Percentiles rank a stretch among this genome's conserved stretches.
Conservation (phyloP, 2,113 vertebrate species). For the Cavia aperea region DNA sequence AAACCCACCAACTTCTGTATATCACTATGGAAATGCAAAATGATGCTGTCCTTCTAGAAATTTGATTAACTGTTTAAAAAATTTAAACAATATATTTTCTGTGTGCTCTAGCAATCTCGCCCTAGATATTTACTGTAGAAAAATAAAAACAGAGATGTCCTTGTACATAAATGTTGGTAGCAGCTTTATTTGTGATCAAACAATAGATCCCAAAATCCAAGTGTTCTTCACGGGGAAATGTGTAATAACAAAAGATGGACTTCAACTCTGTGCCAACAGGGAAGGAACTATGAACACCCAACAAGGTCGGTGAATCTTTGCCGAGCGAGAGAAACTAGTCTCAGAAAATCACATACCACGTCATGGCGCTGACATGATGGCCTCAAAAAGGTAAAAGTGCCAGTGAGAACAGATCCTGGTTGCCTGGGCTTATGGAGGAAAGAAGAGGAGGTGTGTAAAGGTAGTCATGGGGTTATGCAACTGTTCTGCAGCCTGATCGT, state of each 20-base stretch:
- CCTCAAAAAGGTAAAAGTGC: background rate
- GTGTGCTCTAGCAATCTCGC: background rate
- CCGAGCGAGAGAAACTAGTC: background rate
- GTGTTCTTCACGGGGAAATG: background rate
- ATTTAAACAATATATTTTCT: background rate
- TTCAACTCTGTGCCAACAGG: background rate
- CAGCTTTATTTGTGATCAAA: background rate
- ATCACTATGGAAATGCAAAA: background rate
- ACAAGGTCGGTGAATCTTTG: background rate
- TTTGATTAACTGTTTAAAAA: background rate
- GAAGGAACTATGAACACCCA: background rate
- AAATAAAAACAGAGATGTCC: background rate
- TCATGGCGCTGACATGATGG: background rate
- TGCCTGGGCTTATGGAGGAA: background rate
- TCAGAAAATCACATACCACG: background rate
- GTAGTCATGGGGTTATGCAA: background rate
- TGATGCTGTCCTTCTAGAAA: background rate
- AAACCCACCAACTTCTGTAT: background rate
- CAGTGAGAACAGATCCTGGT: background rate
- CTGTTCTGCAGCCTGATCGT: background rate
- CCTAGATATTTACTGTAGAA: background rate
- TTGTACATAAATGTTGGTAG: background rate
- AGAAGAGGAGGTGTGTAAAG: fast-evolving
- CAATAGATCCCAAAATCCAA: background rate
- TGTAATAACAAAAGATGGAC: background rate